Conservation (phyloP, 2,888 invertebrate species). For the Sphecodes monilicornis region DNA sequence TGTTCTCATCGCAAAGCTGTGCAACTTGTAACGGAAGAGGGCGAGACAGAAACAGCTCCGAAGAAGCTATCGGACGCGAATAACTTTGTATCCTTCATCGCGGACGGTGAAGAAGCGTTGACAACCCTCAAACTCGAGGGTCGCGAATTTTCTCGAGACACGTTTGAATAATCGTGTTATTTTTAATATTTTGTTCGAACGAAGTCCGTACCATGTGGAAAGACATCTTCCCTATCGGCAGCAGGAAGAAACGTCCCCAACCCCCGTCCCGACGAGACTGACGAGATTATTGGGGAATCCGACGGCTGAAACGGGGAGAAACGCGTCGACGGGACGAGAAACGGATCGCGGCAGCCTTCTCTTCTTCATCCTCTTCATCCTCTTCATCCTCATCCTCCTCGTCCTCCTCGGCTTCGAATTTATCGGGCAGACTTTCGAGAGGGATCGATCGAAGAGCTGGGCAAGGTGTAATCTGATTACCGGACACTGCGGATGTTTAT, state of each 20-base stretch:
- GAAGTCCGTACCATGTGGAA: background rate
- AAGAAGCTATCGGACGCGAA: background rate
- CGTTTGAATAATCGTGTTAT: background rate
- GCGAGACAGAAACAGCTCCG: background rate
- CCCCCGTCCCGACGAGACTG: background rate
- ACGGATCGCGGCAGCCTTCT: background rate
- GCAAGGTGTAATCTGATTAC: slow-evolving; percentile 3
- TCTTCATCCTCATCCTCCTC: background rate
- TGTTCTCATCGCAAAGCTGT: background rate
- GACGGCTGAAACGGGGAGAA: background rate
- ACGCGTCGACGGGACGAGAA: background rate
- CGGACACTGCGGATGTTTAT: slow-evolving; percentile 8
- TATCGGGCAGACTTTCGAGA: background rate
- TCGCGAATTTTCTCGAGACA: background rate
- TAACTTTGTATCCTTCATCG: background rate
- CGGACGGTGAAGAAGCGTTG: background rate
- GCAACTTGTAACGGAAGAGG: too few species aligned
- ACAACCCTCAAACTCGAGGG: background rate
- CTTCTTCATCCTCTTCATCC: background rate
- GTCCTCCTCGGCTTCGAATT: background rate
- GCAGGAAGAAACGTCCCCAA: slow-evolving; percentile 2
- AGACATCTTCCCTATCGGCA: background rate
- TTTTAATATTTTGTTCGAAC: slow-evolving; percentile 5
- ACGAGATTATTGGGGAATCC: slow-evolving; percentile 3
- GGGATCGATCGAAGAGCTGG: background rate